A percentile compares a stretch with the other conserved stretches of the same genome.
Evolutionary conservation across 2,113 vertebrate genomes (phyloP).

Genomic region (Cebus imitator): DNA sequence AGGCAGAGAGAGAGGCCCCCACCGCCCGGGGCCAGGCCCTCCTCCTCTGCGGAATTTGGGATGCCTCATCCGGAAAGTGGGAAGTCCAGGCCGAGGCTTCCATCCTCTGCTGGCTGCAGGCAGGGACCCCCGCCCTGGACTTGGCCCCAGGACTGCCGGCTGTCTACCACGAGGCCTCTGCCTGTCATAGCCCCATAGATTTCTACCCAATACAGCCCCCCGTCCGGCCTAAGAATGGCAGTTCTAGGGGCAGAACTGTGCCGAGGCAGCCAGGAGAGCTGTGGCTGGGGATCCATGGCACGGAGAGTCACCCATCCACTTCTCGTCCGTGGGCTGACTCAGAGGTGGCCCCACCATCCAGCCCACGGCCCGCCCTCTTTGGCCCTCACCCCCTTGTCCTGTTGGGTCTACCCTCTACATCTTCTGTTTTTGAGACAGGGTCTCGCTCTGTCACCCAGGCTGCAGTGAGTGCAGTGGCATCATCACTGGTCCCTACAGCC

Average conservation of each 20-base stretch:
- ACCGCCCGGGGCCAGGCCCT: not conserved
- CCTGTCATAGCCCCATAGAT: too few relatives aligned
- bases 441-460: too few relatives aligned
- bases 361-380: rapidly evolving
- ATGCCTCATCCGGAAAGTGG: not conserved
- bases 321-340: not conserved
- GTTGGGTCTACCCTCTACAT: not conserved
- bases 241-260: not conserved
- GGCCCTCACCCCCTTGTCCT: not conserved
- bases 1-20: not conserved
- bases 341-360: rapidly evolving
- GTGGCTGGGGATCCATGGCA: not conserved
- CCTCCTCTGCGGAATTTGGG: rapidly evolving
- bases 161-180: not conserved
- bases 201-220: not conserved
- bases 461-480: too few relatives aligned
- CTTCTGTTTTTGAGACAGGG: too few relatives aligned
- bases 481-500: too few relatives aligned
- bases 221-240: not conserved
- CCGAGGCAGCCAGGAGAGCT: not conserved
- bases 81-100: not conserved
- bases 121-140: not conserved
- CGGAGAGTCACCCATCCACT: rapidly evolving
- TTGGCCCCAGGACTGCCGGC: not conserved
- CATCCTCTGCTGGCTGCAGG: not conserved